Evolutionary conservation across 2,888 invertebrate species (phyloP), one percentile per base, ranked within the genome.

Genomic region (Lapara coniferarum): DNA sequence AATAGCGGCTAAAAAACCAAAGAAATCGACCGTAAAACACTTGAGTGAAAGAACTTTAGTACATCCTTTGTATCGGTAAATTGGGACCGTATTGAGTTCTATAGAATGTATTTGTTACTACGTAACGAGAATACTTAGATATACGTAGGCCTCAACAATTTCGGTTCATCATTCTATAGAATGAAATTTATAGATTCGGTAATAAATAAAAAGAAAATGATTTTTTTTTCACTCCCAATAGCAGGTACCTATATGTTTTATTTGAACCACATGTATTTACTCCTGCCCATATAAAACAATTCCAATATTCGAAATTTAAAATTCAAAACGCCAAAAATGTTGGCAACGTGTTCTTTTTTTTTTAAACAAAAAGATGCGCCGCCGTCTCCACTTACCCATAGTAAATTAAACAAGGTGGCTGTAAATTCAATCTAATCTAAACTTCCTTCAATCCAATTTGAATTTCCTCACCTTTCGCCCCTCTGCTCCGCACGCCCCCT

Each of bases 371-470:
- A 63, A 63, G 49, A 49, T 63, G 63, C 49, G 63, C 12, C 63
- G 13, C 16, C 6, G 49, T 13, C 63, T 74, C 75, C 83, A 80
- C 78, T 77, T 82, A 81, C 86, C 87, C 85, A 85, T 85, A 83
- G 86, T 84, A 90, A 90, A 91, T 92, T 91, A 91, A 91, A 91
- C 91, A 91, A 91, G 92, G 90, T 90, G 89, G 86, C 84, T 88
- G 75, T 87, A 90, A 90, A 92, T 92, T 92, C 90, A 89, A 92
- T 92, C 88, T 88, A 92, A 92, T 92, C 90, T 89, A 90, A 92
- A 92, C 87, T 92, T 91, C 88, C 88, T 91, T 89, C 90, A 89
- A 91, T 91, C 91, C 90, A 91, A 92, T 92, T 91, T 91, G 90
- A 91, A 90, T 91, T 88, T 88, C 86, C 90, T 52, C 67, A 44